A percentile compares a stretch with the other conserved stretches of the same genome.
Evolutionary conservation across 2,888 invertebrate species (phyloP).

Genomic region (Rotaria magnacalcarata): DNA sequence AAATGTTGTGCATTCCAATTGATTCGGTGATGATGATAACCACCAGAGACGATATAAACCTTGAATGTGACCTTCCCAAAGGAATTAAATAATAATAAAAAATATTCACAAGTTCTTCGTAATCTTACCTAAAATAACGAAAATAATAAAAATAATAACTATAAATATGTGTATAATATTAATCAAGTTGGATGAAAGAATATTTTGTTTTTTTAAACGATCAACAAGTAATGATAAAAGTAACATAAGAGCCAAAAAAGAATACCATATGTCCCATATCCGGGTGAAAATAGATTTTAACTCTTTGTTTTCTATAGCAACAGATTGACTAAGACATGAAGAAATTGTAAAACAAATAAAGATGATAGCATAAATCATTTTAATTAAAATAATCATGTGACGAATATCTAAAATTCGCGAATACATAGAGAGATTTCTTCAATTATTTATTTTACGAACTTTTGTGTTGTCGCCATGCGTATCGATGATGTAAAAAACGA

Average conservation of each 20-base stretch:
- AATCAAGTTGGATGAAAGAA: background rate
- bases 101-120: too few species aligned
- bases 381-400: background rate
- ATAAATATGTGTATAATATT: background rate
- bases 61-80: background rate
- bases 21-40: background rate
- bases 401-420: background rate
- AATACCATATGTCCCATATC: background rate
- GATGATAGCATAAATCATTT: background rate
- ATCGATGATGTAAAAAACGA: background rate
- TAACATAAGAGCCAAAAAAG: background rate
- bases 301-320: background rate
- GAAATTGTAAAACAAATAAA: background rate
- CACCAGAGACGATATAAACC: background rate
- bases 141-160: background rate
- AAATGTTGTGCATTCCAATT: background rate
- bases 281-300: background rate
- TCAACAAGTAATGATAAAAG: background rate
- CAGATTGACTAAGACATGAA: background rate
- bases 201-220: background rate
- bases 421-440: background rate
- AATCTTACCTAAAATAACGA: background rate
- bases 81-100: too few species aligned
- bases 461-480: background rate
- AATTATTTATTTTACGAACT: background rate